Base-by-base conservation (phyloP, 1,140 invertebrate species). In the Drosophila asahinai region DNA sequence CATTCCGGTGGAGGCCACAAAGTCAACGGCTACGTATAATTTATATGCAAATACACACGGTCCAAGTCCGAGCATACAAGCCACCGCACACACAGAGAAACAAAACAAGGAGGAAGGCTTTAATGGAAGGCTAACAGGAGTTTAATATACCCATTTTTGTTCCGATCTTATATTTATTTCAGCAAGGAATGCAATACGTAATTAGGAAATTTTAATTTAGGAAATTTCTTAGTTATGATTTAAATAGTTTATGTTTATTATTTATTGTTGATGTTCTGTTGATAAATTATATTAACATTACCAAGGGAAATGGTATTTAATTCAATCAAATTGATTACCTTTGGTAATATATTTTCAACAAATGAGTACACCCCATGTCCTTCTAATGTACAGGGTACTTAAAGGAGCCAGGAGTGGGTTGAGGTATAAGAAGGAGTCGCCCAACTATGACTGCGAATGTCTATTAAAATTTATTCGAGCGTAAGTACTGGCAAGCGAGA, bases 391-490 rank as follows among this genome's bases (percentile, higher is more conserved):
- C n/a, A 57, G 48, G 33, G 12, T 61, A 49, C n/a, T 25, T 42
- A 7, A 30, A 43, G 15, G 17, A 4, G 15, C 1, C 5, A 17
- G 22, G 4, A 36, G 27, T 19, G 55, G 40, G 22, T 38, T 33
- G 40, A 15, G 43, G 47, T 22, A 49, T 12, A 61, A 45, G 45
- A 47, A 60, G 47, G 48, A 74, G 61, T 60, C 70, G 52, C 66
- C 73, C 59, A 66, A 79, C 76, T 73, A 82, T 80, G 70, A 81
- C 81, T 89, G 54, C 81, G 75, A 89, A 81, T 90, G 86, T 89
- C 84, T 84, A 90, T 90, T 89, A 89, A 89, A 89, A 89, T 90
- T 84, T 89, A 89, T 89, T 90, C 86, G 84, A 89, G 84, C 86
- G 81, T 84, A 89, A 90, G 84, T 81, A 84, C 83, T 89, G 81